Evolutionary conservation across 2,888 invertebrate species (phyloP).

Genomic region (Cheiracanthium punctorium): DNA sequence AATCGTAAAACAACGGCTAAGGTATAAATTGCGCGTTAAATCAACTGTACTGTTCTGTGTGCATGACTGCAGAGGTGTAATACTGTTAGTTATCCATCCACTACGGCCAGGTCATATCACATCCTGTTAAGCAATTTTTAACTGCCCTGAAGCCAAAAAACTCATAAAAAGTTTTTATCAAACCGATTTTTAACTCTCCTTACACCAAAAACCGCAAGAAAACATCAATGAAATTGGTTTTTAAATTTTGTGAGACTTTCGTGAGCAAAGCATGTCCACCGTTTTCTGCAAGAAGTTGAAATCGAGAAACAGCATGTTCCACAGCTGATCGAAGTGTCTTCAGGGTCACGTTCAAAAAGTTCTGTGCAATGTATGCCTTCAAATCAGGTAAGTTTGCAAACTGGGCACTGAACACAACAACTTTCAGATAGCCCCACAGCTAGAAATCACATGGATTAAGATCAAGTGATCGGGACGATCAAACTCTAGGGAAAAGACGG

Average conservation of each 20-base stretch:
- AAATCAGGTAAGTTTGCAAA: slow-evolving; percentile 10
- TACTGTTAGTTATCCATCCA: too few relatives aligned
- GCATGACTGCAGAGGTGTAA: too few relatives aligned
- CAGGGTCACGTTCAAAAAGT: background rate
- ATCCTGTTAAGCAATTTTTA: too few relatives aligned
- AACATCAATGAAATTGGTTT: slow-evolving; percentile 17
- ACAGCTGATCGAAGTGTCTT: slow-evolving; percentile 8
- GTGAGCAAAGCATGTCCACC: background rate
- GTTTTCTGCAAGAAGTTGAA: background rate
- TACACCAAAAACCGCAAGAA: slow-evolving; percentile 15
- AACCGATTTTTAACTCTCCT: slow-evolving; percentile 3
- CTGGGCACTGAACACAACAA: slow-evolving; percentile 10
- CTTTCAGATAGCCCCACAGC: slow-evolving; percentile 8
- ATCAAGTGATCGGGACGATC: background rate
- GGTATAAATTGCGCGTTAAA: too few relatives aligned
- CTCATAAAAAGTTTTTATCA: background rate
- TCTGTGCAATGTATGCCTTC: background rate
- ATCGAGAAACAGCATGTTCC: slow-evolving; percentile 14
- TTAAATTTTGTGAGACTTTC: background rate
- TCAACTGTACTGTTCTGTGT: too few relatives aligned
- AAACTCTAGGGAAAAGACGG: background rate
- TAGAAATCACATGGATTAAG: slow-evolving; percentile 7
- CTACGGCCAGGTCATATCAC: too few relatives aligned
- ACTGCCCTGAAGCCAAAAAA: too few relatives aligned
- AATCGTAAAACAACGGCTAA: too few relatives aligned